Evolutionary conservation across 23 tunicate species (phyloP).

Genomic region (Ciona savignyi): DNA sequence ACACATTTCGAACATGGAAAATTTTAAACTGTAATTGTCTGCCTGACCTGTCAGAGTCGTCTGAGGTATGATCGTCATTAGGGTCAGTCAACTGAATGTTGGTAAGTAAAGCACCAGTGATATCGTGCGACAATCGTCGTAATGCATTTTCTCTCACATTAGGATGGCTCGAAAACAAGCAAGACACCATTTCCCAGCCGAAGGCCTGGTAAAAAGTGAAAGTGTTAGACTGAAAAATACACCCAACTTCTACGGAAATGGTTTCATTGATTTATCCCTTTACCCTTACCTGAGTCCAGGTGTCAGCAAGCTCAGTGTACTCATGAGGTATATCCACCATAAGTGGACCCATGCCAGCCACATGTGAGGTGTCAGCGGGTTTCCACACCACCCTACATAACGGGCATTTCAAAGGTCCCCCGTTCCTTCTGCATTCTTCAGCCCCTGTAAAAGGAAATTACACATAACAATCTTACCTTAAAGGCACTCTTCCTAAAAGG

Average conservation of each 20-base stretch:
- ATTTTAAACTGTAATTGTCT: no score
- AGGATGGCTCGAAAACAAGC: constrained; percentile 59
- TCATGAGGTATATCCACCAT: constrained; percentile 84
- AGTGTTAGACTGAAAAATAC: no score
- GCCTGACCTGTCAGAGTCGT: constrained; percentile 68
- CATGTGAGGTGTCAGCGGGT: constrained; percentile 55
- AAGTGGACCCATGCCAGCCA: constrained; percentile 30
- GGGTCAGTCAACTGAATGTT: constrained; percentile 24
- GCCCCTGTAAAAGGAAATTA: constrained; percentile 46
- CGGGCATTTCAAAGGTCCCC: constrained; percentile 74
- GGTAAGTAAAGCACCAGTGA: constrained; percentile 70
- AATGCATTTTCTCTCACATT: constrained; percentile 70
- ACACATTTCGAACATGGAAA: no score
- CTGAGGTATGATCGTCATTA: constrained; percentile 40
- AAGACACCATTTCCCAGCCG: constrained; percentile 81
- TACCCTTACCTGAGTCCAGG: constrained; percentile 71
- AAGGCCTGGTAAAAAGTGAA: constrained; percentile 52
- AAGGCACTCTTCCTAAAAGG: neutral
- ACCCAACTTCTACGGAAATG: no score
- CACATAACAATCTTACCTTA: neutral
- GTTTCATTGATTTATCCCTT: no score
- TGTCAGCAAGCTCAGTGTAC: constrained; percentile 58
- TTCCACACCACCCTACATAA: constrained; percentile 82
- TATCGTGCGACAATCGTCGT: constrained; percentile 79
- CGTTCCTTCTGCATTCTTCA: constrained; percentile 77